Percentiles rank a stretch among this genome's conserved stretches.
Evolutionary conservation across 1,140 invertebrate genomes (phyloP).

Genomic region (Oncopeltus fasciatus): DNA sequence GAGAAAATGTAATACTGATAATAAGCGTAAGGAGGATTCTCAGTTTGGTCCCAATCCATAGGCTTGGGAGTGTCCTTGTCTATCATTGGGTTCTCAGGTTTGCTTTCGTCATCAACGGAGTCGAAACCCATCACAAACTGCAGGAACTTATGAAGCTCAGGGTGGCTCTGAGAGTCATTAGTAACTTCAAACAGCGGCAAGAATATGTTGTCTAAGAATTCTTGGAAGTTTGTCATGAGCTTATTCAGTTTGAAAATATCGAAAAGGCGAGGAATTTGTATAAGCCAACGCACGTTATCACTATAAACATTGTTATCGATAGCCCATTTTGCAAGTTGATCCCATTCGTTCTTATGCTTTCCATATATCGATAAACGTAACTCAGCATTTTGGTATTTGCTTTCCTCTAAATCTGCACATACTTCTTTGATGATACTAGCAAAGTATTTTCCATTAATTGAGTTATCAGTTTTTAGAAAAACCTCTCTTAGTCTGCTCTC

Average conservation of each 20-base stretch:
- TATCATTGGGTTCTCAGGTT: constrained; percentile 90
- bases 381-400: constrained; percentile 97
- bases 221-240: constrained; percentile 85
- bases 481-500: constrained; percentile 89
- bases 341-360: constrained; percentile 83
- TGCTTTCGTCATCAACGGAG: constrained; percentile 98
- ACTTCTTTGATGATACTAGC: constrained; percentile 80
- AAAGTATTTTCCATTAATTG: constrained; percentile 92
- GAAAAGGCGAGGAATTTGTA: constrained; percentile 85
- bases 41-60: constrained; percentile 67
- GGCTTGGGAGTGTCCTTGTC: constrained; percentile 73
- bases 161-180: constrained; percentile 79
- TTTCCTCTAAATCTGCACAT: constrained; percentile 89
- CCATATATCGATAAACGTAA: constrained; percentile 93
- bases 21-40: constrained; percentile 97
- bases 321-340: constrained; percentile 90
- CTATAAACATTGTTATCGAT: constrained; percentile 77
- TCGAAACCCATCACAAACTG: constrained; percentile 87
- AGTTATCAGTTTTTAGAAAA: constrained; percentile 97
- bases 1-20: constrained; percentile 98
- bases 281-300: constrained; percentile 89
- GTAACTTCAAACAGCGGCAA: constrained; percentile 91
- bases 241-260: constrained; percentile 96
- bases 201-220: constrained; percentile 92
- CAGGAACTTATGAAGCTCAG: constrained; percentile 84